Evolutionary conservation across 2,888 invertebrate species (phyloP), one percentile per base, ranked within the genome.

Genomic region (Hypomecis atomaria): DNA sequence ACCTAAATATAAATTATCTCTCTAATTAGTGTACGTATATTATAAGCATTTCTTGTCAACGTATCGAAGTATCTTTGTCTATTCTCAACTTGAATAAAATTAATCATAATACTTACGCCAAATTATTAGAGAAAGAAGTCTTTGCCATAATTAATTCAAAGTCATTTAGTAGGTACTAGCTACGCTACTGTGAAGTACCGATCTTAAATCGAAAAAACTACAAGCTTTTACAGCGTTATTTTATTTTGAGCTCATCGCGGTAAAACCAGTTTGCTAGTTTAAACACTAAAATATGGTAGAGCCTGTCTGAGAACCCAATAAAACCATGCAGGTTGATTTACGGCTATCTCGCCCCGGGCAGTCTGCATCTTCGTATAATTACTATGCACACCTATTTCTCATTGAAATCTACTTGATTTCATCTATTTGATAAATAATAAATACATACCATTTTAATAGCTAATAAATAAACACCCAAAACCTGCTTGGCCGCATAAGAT

Each of bases 191-290:
- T 23, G 23, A 23, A n/a, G n/a, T n/a, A n/a, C 23, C 23, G 23
- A 23, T 3, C 23, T 23, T 23, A 23, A 23, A 23, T 23, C 3
- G 23, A 23, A 2, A n/a, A 43, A 54, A 43, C 52, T 23, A 40
- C 33, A 36, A 7, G 4, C 11, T 34, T 40, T 23, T 52, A 38
- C 5, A 43, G 34, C 8, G 11, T 52, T 71, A 62, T 10, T 59
- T 59, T 69, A 54, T 57, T 67, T 70, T 58, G 59, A 65, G 63
- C 73, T 74, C 72, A 71, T 65, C 67, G 59, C 56, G 67, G 66
- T 52, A 47, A 76, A 83, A 84, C 83, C 78, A 62, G 83, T 82
- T 81, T 62, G 48, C 56, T 64, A 57, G 66, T 68, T 75, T 75
- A 73, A 76, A 72, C 54, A 74, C 34, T 62, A 44, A 50, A 53